Percentiles rank a stretch among this genome's conserved stretches.
These are phyloP conservation scores for Alces alces DNA, from an alignment of 2,113 vertebrate genomes.

Conservation along the genomic window DNA sequence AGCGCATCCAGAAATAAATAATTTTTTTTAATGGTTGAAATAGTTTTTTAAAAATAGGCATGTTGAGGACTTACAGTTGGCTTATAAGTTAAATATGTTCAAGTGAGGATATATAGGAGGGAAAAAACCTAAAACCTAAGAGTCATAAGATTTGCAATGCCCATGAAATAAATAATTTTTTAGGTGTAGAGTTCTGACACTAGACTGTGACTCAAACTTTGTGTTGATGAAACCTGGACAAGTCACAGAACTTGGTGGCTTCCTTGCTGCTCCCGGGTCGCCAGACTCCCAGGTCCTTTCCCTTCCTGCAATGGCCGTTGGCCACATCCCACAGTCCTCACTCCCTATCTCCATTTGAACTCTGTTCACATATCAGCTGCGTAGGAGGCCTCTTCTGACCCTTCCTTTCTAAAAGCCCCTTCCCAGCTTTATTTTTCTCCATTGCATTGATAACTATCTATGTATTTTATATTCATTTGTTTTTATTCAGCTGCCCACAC, in stretches of 20 bases:
- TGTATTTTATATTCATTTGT: not conserved
- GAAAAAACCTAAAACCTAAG: not conserved
- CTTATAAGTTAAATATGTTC: not conserved
- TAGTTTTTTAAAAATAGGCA: not conserved
- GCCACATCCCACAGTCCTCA: not conserved
- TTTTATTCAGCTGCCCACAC: not conserved
- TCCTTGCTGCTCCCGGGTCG: not conserved
- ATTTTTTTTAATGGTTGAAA: not conserved
- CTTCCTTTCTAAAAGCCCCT: not conserved
- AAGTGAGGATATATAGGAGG: not conserved
- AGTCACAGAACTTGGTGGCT: not conserved
- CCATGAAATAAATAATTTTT: not conserved
- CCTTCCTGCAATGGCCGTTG: not conserved
- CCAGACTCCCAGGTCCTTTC: not conserved
- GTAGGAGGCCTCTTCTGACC: not conserved
- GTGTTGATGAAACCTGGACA: not conserved
- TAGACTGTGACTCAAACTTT: not conserved
- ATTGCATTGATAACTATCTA: not conserved
- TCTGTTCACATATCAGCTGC: not conserved
- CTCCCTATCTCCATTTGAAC: not conserved
- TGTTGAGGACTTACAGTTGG: not conserved
- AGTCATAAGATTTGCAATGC: not conserved
- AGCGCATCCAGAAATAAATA: not conserved
- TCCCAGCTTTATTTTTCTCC: not conserved
- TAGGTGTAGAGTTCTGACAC: not conserved